Evolutionary conservation across 2,888 invertebrate species (phyloP).

Genomic region (Polietes domitor): DNA sequence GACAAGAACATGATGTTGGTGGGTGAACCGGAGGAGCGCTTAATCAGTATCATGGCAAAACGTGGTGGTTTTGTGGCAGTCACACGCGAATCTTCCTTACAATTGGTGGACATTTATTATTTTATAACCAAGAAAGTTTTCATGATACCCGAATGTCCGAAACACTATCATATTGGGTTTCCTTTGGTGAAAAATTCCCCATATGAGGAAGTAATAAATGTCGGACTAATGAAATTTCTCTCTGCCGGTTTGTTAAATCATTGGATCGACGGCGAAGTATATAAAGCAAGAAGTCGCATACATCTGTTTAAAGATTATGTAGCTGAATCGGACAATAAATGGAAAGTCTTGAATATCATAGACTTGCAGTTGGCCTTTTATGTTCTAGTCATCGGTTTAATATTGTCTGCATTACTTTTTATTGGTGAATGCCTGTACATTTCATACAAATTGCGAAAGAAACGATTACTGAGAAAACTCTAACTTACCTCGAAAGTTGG

Average conservation of each 20-base stretch:
- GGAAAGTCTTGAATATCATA: slow-evolving; percentile 76
- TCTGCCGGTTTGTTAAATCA: slow-evolving; percentile 77
- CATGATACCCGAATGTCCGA: slow-evolving; percentile 80
- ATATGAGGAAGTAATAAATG: slow-evolving; percentile 74
- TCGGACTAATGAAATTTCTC: slow-evolving; percentile 74
- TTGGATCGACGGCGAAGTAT: slow-evolving; percentile 77
- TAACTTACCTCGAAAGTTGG: slow-evolving; percentile 74
- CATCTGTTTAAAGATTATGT: slow-evolving; percentile 71
- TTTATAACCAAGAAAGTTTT: slow-evolving; percentile 76
- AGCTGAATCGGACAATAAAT: slow-evolving; percentile 71
- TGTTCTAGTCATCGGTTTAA: slow-evolving; percentile 75
- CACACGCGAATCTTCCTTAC: slow-evolving; percentile 75
- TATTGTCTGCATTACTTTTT: slow-evolving; percentile 63
- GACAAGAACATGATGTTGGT: slow-evolving; percentile 74
- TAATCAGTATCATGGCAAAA: slow-evolving; percentile 73
- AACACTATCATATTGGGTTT: slow-evolving; percentile 79
- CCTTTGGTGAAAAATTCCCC: slow-evolving; percentile 76
- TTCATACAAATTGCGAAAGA: not conserved
- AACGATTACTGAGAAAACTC: slow-evolving; percentile 9
- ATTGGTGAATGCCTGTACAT: slow-evolving; percentile 38
- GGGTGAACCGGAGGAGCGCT: slow-evolving; percentile 71
- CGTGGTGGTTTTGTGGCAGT: slow-evolving; percentile 75
- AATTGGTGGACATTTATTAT: slow-evolving; percentile 74
- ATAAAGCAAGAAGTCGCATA: slow-evolving; percentile 73
- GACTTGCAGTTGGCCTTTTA: slow-evolving; percentile 80